Conservation (phyloP, 2,113 vertebrate genomes). For the Malaclemys terrapin region DNA sequence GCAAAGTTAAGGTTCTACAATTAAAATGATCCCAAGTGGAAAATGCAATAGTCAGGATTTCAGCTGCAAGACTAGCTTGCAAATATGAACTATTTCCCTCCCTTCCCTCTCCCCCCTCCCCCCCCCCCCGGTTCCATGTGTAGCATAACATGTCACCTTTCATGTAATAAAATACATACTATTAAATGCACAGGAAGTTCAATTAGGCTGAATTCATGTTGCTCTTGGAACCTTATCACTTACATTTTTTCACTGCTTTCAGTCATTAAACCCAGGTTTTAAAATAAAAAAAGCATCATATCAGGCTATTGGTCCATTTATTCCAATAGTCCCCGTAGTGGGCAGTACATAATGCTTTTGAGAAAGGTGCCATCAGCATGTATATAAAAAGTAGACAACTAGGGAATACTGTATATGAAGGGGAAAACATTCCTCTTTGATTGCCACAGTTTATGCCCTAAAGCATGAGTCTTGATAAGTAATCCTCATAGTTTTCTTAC, state of each 20-base stretch:
- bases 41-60: not conserved
- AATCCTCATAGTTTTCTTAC: not conserved
- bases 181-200: not conserved
- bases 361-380: not conserved
- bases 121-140: accelerated
- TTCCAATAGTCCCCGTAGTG: not conserved
- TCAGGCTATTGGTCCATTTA: accelerated
- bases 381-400: not conserved
- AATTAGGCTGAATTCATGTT: not conserved
- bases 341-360: not conserved
- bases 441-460: not conserved
- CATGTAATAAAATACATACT: not conserved
- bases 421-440: accelerated
- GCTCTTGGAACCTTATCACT: not conserved
- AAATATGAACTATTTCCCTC: not conserved
- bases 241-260: not conserved
- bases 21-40: not conserved
- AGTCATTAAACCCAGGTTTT: not conserved
- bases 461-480: not conserved
- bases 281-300: not conserved
- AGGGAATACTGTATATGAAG: not conserved
- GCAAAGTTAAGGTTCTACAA: not conserved
- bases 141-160: accelerated
- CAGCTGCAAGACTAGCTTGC: not conserved
- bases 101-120: no score